These are phyloP conservation scores for Gastrophysa polygoni DNA, from an alignment of 2,888 invertebrate species.

Conservation along the genomic window DNA sequence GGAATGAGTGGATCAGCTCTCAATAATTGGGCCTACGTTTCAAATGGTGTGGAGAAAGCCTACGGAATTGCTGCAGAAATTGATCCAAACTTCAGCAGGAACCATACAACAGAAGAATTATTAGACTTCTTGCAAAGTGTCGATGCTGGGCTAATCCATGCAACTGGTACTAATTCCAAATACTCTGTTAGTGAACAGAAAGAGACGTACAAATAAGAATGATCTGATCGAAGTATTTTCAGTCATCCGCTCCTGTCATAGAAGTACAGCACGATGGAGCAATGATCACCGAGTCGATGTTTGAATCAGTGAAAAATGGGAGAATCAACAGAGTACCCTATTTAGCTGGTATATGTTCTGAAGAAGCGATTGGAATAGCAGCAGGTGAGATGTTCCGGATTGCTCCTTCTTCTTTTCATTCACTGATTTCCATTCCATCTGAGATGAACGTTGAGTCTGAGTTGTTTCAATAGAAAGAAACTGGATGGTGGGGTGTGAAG, in stretches of 20 bases:
- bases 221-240: too few relatives aligned
- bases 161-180: constrained; percentile 2
- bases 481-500: too few relatives aligned
- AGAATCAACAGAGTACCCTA: constrained; percentile 38
- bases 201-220: too few relatives aligned
- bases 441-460: too few relatives aligned
- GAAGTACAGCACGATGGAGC: constrained; percentile 35
- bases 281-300: constrained; percentile 37
- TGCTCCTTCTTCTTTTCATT: too few relatives aligned
- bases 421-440: too few relatives aligned
- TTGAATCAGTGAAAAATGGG: constrained; percentile 31
- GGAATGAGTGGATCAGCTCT: constrained; percentile 42
- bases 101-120: constrained; percentile 27
- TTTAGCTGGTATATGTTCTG: constrained; percentile 38
- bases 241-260: constrained; percentile 35
- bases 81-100: constrained; percentile 25
- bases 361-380: constrained; percentile 27
- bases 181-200: constrained; percentile 20
- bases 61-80: constrained; percentile 37
- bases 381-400: too few relatives aligned
- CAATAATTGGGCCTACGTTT: constrained; percentile 39
- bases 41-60: constrained; percentile 41
- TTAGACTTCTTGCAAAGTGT: constrained; percentile 28
- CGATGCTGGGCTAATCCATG: constrained; percentile 13
- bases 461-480: too few relatives aligned